Base-by-base conservation (phyloP, 2,888 invertebrate species). In the Megaustenia siamemsis region DNA sequence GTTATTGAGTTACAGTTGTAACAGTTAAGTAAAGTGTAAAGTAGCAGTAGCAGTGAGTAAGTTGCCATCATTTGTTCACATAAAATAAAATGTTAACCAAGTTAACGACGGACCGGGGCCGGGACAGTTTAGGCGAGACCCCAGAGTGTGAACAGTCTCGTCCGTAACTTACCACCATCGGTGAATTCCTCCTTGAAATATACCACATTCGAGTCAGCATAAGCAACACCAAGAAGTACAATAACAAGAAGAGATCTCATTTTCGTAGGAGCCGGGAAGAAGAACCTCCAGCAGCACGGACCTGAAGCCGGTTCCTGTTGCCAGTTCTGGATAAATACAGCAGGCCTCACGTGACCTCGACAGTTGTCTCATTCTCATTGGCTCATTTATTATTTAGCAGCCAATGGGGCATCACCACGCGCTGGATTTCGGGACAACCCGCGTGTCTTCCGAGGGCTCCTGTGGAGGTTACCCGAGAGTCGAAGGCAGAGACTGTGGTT, bases 151-250 rank as follows among this genome's bases (percentile, higher is more conserved):
- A n/a, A n/a, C n/a, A n/a, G n/a, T n/a, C n/a, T n/a, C n/a, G n/a
- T n/a, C n/a, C n/a, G n/a, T 21, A n/a, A 81, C 69, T 71, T 68
- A 81, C 69, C 79, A 45, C 73, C 77, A 45, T 77, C 93, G 79
- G 86, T 88, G 87, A 94, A 94, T 76, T 90, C 88, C 89, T 94
- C 94, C 87, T 91, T 83, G 84, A 94, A 93, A 87, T 93, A 90
- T n/a, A n/a, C n/a, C 28, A 90, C 86, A 24, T 90, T 92, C 69
- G 93, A 90, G 1, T 93, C 92, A 38, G 87, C 86, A 38, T 80
- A 79, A 28, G 73, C 87, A 79, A 85, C 71, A 75, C 87, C 86
- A 53, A 87, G 75, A 79, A 86, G 84, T 38, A 84, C 28, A 35
- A 87, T 35, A 35, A 87, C 49, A 2, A 85, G 53, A 38, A 82